Evolutionary conservation across 2,797 vertebrate species (phyloP).

Genomic region (Hylomyscus alleni): DNA sequence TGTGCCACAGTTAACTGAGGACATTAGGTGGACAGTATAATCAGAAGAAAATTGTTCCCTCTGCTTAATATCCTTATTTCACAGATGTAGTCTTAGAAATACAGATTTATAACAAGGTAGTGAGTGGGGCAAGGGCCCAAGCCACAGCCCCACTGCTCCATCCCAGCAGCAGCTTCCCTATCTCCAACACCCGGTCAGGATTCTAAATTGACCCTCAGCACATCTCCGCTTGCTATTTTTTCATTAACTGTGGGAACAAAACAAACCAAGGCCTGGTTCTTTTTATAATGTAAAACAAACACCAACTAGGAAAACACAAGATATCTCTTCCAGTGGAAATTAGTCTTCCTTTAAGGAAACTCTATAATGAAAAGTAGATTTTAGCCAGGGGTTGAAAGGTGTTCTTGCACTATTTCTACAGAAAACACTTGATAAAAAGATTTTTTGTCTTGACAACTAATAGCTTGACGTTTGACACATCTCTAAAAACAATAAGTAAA

Average conservation of each 20-base stretch:
- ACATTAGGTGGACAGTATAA: neutral
- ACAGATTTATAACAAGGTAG: neutral
- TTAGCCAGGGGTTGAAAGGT: neutral
- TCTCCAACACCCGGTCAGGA: neutral
- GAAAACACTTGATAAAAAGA: slow-evolving; percentile 53
- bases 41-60: neutral
- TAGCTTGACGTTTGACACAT: rapidly evolving
- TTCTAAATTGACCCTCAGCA: neutral
- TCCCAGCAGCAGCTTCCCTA: too few species aligned
- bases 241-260: neutral
- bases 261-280: slow-evolving; percentile 32
- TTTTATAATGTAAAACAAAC: slow-evolving; percentile 59
- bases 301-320: neutral
- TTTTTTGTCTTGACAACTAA: slow-evolving; percentile 13
- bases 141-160: too few species aligned
- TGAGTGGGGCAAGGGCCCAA: neutral
- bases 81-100: neutral
- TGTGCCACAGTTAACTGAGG: neutral
- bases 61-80: neutral
- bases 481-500: neutral
- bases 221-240: neutral
- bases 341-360: neutral
- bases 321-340: neutral
- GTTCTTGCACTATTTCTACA: neutral
- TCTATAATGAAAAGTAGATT: neutral